Evolutionary conservation across 2,797 vertebrate species (phyloP), one percentile per base, ranked within the genome.

Genomic region (Coregonus sp.): DNA sequence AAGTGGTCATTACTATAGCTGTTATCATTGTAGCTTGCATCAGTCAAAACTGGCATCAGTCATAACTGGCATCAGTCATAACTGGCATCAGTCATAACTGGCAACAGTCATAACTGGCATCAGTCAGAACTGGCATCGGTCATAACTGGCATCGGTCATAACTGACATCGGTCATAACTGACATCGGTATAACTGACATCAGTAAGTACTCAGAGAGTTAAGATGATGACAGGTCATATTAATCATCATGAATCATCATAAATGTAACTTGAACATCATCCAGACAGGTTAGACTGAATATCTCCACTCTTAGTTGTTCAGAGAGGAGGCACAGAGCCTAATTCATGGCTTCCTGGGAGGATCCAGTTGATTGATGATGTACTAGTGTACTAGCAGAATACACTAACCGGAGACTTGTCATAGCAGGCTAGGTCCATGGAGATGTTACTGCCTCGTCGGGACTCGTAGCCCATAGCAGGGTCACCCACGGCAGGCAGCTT

Each of bases 331-430:
- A 40, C 37, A 20, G 59, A 9, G n/a, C 20, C 20, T 25, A 61
- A 61, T 61, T 9, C 2, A 61, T 20, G 7, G 16, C 5, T 9
- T 63, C 5, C 25, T 63, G 20, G 3, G 20, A 25, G 2, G 20
- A 29, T 12, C n/a, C 59, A 63, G 66, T 68, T 33, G 33, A 15
- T 31, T 16, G 14, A 15, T 67, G 25, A 25, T 25, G 25, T 25
- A 25, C 25, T 25, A 75, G 20, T 16, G 4, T 16, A 68, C 70
- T 29, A 16, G 25, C 14, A 1, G 12, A 72, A 18, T 37, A 7
- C 7, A 92, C 93, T 76, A 72, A 99, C 98, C 91, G 94, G 96
- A 4, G 97, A 97, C 89, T 96, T 98, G 70, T 99, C 97, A 0
- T 95, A 92, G 83, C 87, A 72, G n/a, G 92, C 84, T 0, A 96